Percentiles rank a stretch among this genome's conserved stretches.
Evolutionary conservation across 2,113 vertebrate species (phyloP).

Genomic region (Accipiter cooperii): DNA sequence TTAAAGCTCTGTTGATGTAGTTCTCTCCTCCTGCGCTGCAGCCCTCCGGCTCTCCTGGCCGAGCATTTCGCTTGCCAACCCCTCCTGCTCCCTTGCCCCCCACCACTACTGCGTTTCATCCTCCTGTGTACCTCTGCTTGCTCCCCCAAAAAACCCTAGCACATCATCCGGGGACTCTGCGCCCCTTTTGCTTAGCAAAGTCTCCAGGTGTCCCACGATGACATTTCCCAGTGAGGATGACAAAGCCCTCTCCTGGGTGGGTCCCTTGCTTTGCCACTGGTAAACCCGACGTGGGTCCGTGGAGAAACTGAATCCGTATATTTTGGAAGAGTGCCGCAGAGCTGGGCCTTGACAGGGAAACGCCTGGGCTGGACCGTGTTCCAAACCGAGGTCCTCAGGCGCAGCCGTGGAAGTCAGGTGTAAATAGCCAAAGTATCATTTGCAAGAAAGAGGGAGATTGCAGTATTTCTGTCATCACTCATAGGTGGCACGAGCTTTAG

Average conservation of each 20-base stretch:
- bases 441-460: not conserved
- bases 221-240: not conserved
- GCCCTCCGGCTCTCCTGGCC: not conserved
- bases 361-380: not conserved
- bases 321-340: not conserved
- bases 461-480: not conserved
- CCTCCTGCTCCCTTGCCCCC: not conserved
- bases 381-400: not conserved
- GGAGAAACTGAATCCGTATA: not conserved
- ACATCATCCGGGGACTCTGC: not conserved
- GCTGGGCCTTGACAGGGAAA: not conserved
- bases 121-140: not conserved
- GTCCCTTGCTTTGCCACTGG: not conserved
- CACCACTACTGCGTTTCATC: not conserved
- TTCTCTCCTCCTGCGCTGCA: not conserved
- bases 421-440: not conserved
- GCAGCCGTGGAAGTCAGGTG: not conserved
- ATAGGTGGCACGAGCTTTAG: not conserved
- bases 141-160: not conserved
- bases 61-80: not conserved
- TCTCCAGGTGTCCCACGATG: not conserved
- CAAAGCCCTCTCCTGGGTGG: not conserved
- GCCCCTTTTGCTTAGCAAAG: not conserved
- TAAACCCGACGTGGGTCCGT: rapidly evolving
- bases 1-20: not conserved